Evolutionary conservation across 1,140 invertebrate genomes (phyloP), one percentile per base, ranked within the genome.

Genomic region (Tetramorium alpestre): DNA sequence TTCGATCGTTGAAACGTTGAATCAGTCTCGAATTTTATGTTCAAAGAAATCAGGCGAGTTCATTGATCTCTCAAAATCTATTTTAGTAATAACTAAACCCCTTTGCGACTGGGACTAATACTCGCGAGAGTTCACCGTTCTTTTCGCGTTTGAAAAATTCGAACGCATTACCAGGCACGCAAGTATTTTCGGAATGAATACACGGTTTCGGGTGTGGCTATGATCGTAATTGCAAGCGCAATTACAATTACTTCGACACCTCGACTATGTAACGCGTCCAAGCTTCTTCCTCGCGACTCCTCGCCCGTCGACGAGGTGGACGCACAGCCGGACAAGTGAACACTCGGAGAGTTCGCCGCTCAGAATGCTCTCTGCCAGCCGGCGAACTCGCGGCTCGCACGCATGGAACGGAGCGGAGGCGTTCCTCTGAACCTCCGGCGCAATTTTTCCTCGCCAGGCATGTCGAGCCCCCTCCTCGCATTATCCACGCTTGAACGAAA

Each of bases 401-500:
- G 75, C 54, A 41, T n/a, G 44, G 49, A 78, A 89, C 65, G 28
- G 28, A 67, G 70, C 33, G 75, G 78, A 72, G 70, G 72, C 41
- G 80, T 86, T 88, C n/a, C 51, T 60, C 67, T 38, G 13, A 58
- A 56, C 18, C 56, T 69, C 22, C 87, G 25, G 25, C 28, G 47
- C 70, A n/a, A 47, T 38, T 56, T 89, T 89, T 82, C 56, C 49
- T 75, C 80, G 47, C 28, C 81, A 3, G 16, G 49, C 58, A 62
- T 16, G 78, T 85, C 77, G 77, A 38, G 64, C 49, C 87, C 77
- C 87, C 86, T 80, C 88, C 67, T 64, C 77, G 25, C 51, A 4
- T 70, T 82, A 58, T 69, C 11, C 38, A 28, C 28, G 65, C 65
- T 75, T 84, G 4, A 90, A 90, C 87, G 87, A 88, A 91, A 91